These are phyloP conservation scores for Tridacna gigas DNA, from an alignment of 2,888 invertebrate species.

Conservation along the genomic window DNA sequence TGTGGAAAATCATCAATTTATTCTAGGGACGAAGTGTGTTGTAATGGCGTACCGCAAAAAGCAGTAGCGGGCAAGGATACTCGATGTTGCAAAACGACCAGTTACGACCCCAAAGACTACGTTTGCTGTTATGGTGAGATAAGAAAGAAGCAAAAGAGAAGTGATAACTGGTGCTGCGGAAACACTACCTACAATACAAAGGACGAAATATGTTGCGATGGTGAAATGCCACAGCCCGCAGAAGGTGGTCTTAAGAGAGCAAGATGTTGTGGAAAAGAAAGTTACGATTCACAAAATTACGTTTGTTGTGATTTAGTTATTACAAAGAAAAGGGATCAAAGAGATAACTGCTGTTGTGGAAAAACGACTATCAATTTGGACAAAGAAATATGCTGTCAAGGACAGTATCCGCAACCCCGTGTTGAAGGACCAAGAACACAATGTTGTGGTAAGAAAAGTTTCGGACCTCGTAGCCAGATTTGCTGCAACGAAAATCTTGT, in stretches of 20 bases:
- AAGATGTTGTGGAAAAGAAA: slow-evolving; percentile 52
- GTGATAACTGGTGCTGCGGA: slow-evolving; percentile 57
- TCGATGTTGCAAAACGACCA: slow-evolving; percentile 37
- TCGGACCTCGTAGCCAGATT: slow-evolving; percentile 39
- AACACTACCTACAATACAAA: slow-evolving; percentile 49
- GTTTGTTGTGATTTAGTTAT: slow-evolving; percentile 48
- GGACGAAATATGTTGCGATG: slow-evolving; percentile 50
- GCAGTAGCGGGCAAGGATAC: slow-evolving; percentile 44
- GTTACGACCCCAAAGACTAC: slow-evolving; percentile 41
- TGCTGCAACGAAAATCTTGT: slow-evolving; percentile 52
- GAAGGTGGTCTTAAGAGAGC: slow-evolving; percentile 33
- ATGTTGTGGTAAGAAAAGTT: slow-evolving; percentile 52
- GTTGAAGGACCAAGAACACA: slow-evolving; percentile 45
- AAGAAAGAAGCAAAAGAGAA: slow-evolving; percentile 25
- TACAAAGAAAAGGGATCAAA: slow-evolving; percentile 41
- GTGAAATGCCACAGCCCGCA: slow-evolving; percentile 43
- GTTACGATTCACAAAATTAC: slow-evolving; percentile 40
- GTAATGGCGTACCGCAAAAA: slow-evolving; percentile 33
- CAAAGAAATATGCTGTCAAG: slow-evolving; percentile 48
- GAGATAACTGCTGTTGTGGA: slow-evolving; percentile 52
- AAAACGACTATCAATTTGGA: slow-evolving; percentile 49
- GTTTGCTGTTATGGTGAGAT: slow-evolving; percentile 53
- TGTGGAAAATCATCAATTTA: slow-evolving; percentile 55
- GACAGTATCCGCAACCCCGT: slow-evolving; percentile 35
- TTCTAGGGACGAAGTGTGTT: slow-evolving; percentile 49